Percentiles rank a stretch among this genome's conserved stretches.
Conservation (phyloP, 2,113 vertebrate genomes). For the Spheniscus mendiculus region DNA sequence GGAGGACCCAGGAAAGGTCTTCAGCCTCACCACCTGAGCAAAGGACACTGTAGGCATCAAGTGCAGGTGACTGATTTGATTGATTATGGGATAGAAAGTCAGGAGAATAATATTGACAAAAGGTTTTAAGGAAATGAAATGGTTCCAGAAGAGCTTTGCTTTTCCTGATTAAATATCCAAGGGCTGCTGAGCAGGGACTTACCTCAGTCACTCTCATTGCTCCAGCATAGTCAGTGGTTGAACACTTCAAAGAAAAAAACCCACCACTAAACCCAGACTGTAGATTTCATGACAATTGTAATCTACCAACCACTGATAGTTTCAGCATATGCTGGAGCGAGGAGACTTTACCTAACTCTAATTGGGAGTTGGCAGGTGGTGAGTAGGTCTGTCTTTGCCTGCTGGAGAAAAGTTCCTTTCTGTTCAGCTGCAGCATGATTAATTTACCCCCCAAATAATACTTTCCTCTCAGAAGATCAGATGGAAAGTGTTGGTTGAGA, state of each 20-base stretch:
- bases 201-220: not conserved
- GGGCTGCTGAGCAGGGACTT: not conserved
- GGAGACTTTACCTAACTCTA: not conserved
- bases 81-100: not conserved
- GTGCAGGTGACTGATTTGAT: not conserved
- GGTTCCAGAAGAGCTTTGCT: not conserved
- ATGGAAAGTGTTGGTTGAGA: not conserved
- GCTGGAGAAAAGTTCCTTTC: not conserved
- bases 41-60: not conserved
- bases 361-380: not conserved
- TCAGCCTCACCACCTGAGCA: not conserved
- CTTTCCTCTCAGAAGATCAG: not conserved
- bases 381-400: not conserved
- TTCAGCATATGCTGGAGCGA: not conserved
- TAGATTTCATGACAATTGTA: not conserved
- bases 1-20: fast-evolving
- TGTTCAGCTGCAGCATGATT: not conserved
- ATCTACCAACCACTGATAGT: not conserved
- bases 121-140: not conserved
- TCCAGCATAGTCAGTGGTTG: not conserved
- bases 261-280: not conserved
- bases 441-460: not conserved
- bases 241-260: not conserved
- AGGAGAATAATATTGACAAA: not conserved
- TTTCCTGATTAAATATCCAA: not conserved